Base-by-base conservation (phyloP, 1,140 invertebrate genomes). In the Ceratina calcarata region DNA sequence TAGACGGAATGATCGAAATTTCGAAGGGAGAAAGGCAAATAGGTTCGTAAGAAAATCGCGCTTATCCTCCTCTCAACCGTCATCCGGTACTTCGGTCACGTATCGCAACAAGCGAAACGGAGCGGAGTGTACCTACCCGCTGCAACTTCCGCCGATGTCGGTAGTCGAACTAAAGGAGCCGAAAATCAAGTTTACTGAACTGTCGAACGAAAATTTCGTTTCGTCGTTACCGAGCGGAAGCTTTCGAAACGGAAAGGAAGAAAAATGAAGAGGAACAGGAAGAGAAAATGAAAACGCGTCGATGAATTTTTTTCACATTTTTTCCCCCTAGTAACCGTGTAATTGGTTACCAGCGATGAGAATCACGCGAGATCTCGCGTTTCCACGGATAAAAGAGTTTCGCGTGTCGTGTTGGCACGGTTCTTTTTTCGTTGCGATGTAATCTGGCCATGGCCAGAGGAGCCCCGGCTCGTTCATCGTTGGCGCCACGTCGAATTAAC, bases 401-500 rank as follows among this genome's bases (percentile, higher is more conserved):
- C 1, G 3, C 32, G 15, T 2, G 2, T 6, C 13, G 13, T 37
- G 3, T 24, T 32, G 27, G 27, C 27, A 32, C 27, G 32, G 6
- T 51, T 2, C 27, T 62, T 58, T 57, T 27, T 67, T n/a, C 18
- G 8, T 0, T 0, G 16, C 24, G 15, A 0, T 10, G 57, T 62
- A 73, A 73, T 58, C 55, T 27, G 53, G 24, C 32, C 27, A 32
- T 32, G 32, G 3, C 32, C n/a, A n/a, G 53, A 16, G 18, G 4
- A 67, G 22, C 2, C 15, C 3, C 51, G 64, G 65, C 45, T 78
- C 37, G 51, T 81, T 78, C 27, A 53, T 27, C 32, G 53, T 32
- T 49, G 51, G 45, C 67, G 75, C 53, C 53, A 24, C 18, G 22
- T 37, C 61, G 53, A 78, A 81, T 75, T 60, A 78, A 81, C 74